Evolutionary conservation across 2,113 vertebrate species (phyloP).

Genomic region (Hiodon tergisus): DNA sequence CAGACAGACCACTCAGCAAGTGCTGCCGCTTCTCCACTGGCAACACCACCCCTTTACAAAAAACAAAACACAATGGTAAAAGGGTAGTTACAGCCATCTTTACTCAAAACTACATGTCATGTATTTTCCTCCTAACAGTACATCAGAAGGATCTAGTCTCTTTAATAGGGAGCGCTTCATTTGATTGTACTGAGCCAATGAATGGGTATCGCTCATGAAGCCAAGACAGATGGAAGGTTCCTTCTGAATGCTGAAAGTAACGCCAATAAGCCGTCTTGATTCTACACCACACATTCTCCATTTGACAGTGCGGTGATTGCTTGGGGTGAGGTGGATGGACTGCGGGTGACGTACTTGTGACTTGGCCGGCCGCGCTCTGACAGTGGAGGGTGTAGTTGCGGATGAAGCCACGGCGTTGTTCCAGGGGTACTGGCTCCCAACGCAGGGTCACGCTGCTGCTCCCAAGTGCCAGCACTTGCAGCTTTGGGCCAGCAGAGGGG

Average conservation of each 20-base stretch:
- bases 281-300: too few relatives aligned
- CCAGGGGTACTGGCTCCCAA: conserved; percentile 54
- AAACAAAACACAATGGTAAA: not conserved
- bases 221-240: too few relatives aligned
- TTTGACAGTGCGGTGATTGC: too few relatives aligned
- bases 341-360: conserved; percentile 40
- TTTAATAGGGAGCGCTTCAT: too few relatives aligned
- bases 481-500: conserved; percentile 45
- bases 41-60: conserved; percentile 30
- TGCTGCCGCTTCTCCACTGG: conserved; percentile 14
- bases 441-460: conserved; percentile 35
- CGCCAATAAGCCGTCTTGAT: too few relatives aligned
- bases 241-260: too few relatives aligned
- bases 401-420: conserved; percentile 51
- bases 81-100: not conserved
- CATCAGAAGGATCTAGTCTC: too few relatives aligned
- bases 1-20: conserved; percentile 43
- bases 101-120: not conserved
- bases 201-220: too few relatives aligned
- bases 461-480: conserved; percentile 34
- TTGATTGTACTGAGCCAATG: too few relatives aligned
- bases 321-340: not conserved
- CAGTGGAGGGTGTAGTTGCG: conserved; percentile 52
- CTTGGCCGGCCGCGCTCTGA: conserved; percentile 22
- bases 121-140: too few relatives aligned